These are phyloP conservation scores for Sphaeramia orbicularis DNA, from an alignment of 2,797 vertebrate genomes.

Conservation along the genomic window DNA sequence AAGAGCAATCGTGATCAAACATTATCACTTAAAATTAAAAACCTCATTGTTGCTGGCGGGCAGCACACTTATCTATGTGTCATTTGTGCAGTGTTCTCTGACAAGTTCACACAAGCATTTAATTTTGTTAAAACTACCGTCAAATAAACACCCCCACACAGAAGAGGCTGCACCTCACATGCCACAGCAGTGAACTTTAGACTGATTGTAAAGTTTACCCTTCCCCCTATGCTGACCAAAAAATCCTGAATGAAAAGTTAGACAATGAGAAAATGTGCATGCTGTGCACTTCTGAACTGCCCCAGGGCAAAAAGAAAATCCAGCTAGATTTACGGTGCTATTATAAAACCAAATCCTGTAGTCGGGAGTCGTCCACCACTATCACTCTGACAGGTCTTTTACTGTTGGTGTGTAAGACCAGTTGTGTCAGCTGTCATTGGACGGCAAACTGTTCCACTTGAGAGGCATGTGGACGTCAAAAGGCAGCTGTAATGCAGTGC, in stretches of 20 bases:
- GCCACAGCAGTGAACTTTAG: slow-evolving; percentile 14
- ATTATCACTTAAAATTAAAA: too few relatives aligned
- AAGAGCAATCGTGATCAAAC: too few relatives aligned
- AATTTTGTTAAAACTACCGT: too few relatives aligned
- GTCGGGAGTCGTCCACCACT: background rate
- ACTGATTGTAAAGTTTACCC: slow-evolving; percentile 1
- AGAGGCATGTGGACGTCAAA: background rate
- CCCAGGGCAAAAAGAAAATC: slow-evolving; percentile 57
- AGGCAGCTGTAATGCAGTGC: slow-evolving; percentile 34
- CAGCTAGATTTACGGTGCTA: slow-evolving; percentile 40
- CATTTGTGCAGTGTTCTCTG: background rate
- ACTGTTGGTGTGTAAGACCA: too few relatives aligned
- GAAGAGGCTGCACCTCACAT: background rate
- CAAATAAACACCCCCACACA: too few relatives aligned
- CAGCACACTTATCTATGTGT: too few relatives aligned
- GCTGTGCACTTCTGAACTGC: slow-evolving; percentile 55
- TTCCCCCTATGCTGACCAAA: background rate
- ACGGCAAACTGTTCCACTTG: background rate
- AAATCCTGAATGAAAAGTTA: slow-evolving; percentile 47
- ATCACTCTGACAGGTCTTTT: background rate
- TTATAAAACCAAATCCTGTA: slow-evolving; percentile 52
- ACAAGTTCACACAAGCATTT: slow-evolving; percentile 1
- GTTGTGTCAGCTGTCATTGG: background rate
- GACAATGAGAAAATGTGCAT: slow-evolving; percentile 61
- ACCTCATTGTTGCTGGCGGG: too few relatives aligned